Conservation (phyloP, 2,113 vertebrate species). For the Lagopus leucura region DNA sequence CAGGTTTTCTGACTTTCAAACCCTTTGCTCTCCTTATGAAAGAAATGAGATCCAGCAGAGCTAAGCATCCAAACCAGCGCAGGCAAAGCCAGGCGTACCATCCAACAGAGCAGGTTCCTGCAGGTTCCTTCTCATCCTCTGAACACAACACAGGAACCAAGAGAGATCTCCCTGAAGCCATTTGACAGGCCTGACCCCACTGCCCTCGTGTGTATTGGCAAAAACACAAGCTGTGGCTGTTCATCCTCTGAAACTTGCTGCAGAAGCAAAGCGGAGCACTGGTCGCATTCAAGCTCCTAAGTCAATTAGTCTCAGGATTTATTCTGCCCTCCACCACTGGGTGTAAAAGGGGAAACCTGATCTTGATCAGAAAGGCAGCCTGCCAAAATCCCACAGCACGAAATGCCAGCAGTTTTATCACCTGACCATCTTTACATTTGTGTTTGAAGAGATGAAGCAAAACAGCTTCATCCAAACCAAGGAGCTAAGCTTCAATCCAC, state of each 20-base stretch:
- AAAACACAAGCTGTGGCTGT: background rate
- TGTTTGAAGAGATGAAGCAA: background rate
- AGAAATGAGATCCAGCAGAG: background rate
- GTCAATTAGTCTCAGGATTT: constrained; percentile 16
- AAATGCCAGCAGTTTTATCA: background rate
- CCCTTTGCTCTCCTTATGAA: rapidly evolving
- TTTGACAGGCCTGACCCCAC: background rate
- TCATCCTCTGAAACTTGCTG: background rate
- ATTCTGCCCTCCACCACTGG: background rate
- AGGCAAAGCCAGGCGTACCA: background rate
- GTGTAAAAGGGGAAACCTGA: constrained; percentile 13
- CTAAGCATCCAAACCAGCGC: background rate
- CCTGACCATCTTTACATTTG: background rate
- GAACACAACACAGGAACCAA: background rate
- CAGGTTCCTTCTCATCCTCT: background rate
- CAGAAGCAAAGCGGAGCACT: background rate
- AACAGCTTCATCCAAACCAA: background rate
- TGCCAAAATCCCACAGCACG: background rate
- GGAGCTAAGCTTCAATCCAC: background rate
- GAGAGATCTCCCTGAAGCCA: background rate
- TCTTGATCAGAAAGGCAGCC: background rate
- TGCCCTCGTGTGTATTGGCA: background rate
- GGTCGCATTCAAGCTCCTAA: background rate
- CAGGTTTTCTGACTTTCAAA: background rate
- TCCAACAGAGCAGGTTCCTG: rapidly evolving